phyloP scores from a whole-genome alignment of 2,888 invertebrate genomes.

The Sarcophaga caerulescens region DNA sequence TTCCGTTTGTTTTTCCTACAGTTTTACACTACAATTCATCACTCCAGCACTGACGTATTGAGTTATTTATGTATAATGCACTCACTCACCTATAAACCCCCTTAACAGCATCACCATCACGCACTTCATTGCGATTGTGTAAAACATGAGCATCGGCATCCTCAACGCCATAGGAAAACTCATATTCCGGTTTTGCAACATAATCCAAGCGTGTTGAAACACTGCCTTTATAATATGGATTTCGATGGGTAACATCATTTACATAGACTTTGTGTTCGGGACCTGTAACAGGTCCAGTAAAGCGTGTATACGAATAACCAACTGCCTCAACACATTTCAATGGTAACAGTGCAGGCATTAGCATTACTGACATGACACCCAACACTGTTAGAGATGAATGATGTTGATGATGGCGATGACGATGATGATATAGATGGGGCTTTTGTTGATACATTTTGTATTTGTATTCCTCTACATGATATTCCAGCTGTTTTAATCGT shows the following conservation, averaged over 20 bases:
- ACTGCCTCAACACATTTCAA: slow-evolving; percentile 74
- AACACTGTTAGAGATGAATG: slow-evolving; percentile 49
- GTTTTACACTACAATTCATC: background rate
- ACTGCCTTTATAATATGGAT: slow-evolving; percentile 69
- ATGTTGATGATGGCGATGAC: slow-evolving; percentile 59
- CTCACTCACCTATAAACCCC: slow-evolving; percentile 85
- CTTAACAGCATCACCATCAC: slow-evolving; percentile 87
- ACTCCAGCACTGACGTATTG: background rate
- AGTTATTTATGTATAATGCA: slow-evolving; percentile 3
- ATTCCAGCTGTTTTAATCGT: slow-evolving; percentile 19
- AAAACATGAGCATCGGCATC: slow-evolving; percentile 88
- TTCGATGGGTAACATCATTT: slow-evolving; percentile 78
- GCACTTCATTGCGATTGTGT: slow-evolving; percentile 87
- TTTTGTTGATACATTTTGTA: background rate
- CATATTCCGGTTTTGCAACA: slow-evolving; percentile 88
- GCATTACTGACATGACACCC: slow-evolving; percentile 40
- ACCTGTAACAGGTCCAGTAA: slow-evolving; percentile 89
- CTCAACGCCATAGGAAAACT: slow-evolving; percentile 89
- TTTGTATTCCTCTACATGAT: slow-evolving; percentile 3
- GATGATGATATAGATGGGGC: slow-evolving; percentile 8
- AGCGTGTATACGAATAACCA: slow-evolving; percentile 87
- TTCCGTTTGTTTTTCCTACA: slow-evolving; percentile 35
- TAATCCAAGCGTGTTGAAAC: slow-evolving; percentile 84
- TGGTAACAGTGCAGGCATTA: slow-evolving; percentile 57
- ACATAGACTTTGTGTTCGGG: slow-evolving; percentile 79